phyloP scores from a whole-genome alignment of 2,888 invertebrate genomes.

The Drosophila quinaria region DNA sequence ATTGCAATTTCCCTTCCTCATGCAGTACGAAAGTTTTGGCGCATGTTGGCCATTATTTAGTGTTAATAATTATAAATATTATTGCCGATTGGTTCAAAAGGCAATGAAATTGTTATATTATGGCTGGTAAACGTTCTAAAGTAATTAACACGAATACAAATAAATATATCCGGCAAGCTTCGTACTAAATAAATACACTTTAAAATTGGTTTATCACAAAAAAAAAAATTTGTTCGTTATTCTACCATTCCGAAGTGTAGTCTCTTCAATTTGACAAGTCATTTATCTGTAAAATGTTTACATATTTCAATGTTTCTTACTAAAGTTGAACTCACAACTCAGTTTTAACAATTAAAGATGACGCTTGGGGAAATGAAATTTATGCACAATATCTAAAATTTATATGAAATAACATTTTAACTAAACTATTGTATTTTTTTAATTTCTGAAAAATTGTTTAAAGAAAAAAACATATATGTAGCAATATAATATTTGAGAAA shows the following conservation, averaged over 20 bases:
- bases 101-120: constrained; percentile 41
- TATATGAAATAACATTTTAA: constrained; percentile 6
- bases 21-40: constrained; percentile 44
- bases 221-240: constrained; percentile 13
- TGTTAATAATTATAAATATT: constrained; percentile 47
- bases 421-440: neutral
- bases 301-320: neutral
- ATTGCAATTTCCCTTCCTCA: constrained; percentile 41
- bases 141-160: constrained; percentile 51
- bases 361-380: neutral
- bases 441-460: neutral
- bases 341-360: constrained; percentile 5
- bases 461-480: neutral
- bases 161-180: constrained; percentile 19
- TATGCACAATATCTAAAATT: constrained; percentile 5
- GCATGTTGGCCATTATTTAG: constrained; percentile 39
- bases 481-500: neutral
- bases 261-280: constrained; percentile 6
- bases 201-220: constrained; percentile 31
- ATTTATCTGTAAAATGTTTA: constrained; percentile 9
- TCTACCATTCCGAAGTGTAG: neutral
- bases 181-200: constrained; percentile 19
- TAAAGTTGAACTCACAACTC: constrained; percentile 7
- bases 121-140: constrained; percentile 38
- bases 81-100: constrained; percentile 33